These are phyloP conservation scores for Muscina levida DNA, from an alignment of 2,888 invertebrate genomes.

Conservation along the genomic window DNA sequence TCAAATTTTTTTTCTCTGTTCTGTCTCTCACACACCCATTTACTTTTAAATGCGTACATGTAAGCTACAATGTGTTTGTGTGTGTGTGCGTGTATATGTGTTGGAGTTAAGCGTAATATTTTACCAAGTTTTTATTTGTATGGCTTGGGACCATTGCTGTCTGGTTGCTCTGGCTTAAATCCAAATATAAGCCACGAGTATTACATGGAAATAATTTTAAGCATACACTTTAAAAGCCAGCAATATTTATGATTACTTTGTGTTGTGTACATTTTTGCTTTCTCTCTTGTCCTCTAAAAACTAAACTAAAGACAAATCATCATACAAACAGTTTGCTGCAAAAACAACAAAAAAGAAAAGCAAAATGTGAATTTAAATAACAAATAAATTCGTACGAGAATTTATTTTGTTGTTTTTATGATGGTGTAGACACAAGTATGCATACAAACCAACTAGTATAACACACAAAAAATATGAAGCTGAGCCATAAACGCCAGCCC, in stretches of 20 bases:
- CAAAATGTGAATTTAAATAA: neutral
- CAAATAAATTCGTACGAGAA: constrained; percentile 16
- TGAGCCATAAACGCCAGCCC: neutral
- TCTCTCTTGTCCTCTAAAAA: too few relatives aligned
- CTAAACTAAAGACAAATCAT: too few relatives aligned
- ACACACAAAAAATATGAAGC: neutral
- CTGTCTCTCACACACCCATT: too few relatives aligned
- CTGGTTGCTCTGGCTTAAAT: constrained; percentile 55
- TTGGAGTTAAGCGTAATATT: neutral
- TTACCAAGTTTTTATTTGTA: constrained; percentile 4
- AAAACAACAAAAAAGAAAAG: neutral
- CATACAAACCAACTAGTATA: neutral
- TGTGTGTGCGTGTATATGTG: neutral
- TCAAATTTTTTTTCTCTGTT: neutral
- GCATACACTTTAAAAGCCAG: constrained; percentile 9
- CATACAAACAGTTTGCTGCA: too few relatives aligned
- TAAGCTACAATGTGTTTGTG: neutral
- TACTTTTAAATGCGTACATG: too few relatives aligned
- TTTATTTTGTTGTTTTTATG: constrained; percentile 3
- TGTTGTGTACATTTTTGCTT: neutral
- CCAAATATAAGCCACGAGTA: constrained; percentile 40
- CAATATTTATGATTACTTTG: constrained; percentile 24
- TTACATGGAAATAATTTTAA: constrained; percentile 27
- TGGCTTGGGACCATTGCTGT: constrained; percentile 32
- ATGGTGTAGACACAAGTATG: neutral